Evolutionary conservation across 1,140 invertebrate genomes (phyloP), one percentile per base, ranked within the genome.

Genomic region (Antheraea mylitta): DNA sequence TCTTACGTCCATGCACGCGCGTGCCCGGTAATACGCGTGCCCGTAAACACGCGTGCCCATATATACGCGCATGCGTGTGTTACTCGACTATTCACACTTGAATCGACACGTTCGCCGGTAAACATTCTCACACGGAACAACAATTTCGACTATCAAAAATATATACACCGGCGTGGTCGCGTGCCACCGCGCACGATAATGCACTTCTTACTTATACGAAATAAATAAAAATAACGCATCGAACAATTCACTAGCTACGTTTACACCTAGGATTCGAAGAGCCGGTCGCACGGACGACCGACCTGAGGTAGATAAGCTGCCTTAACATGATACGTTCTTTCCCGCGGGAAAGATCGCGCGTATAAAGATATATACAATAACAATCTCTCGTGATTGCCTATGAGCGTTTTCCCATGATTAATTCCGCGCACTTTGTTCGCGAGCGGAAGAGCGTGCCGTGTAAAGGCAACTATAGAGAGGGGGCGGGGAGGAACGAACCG

Each of bases 231-330:
- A 13, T 6, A 61, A 82, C 80, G 79, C 77, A 75, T 77, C 79
- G 78, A 77, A 80, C 75, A 82, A 82, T 90, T 89, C 76, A 85
- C 88, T 90, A 90, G 81, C 85, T 90, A 89, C 82, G 77, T 86
- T 89, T 65, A 89, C 77, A 81, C 67, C 89, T 89, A 89, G 82
- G 78, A 89, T 89, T 91, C 87, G 89, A 91, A 86, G 83, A 87
- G 89, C 78, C 84, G 78, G 68, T 48, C 75, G 78, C 74, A 67
- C 22, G 58, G 45, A 77, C 77, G 78, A 45, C 70, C 81, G 83
- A 73, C 83, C 73, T 85, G 86, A 90, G 87, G 86, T 90, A 87
- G 89, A 86, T 89, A 76, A 58, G 22, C 22, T 30, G 22, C 22
- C 22, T 30, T 30, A 30, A 30, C 22, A 30, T 30, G 22, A 30